These are phyloP conservation scores for Astropecten irregularis DNA, from an alignment of 53 echinoderm and acorn worm species.

Conservation along the genomic window DNA sequence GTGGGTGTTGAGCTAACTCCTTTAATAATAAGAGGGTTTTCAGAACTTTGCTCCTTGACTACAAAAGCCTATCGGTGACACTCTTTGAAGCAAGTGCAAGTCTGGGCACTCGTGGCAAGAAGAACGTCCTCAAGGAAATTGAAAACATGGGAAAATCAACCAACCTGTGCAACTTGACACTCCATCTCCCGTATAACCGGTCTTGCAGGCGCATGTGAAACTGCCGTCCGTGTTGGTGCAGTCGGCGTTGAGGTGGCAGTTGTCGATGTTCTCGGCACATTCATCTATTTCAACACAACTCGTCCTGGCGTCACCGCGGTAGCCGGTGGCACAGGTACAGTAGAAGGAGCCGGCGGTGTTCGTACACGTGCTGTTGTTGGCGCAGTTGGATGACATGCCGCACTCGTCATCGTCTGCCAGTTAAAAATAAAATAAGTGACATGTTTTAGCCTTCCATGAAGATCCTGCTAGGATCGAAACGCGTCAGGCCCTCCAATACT, in stretches of 20 bases:
- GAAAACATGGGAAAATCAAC: no score
- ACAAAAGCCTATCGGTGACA: no score
- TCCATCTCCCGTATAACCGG: conserved; percentile 64
- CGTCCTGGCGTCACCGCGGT: conserved; percentile 60
- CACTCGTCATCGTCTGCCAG: conserved; percentile 67
- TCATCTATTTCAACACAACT: conserved; percentile 76
- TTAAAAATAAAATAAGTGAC: not conserved
- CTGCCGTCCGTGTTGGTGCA: conserved; percentile 60
- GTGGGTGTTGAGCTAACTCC: no score
- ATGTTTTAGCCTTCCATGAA: no score
- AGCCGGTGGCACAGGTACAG: conserved; percentile 56
- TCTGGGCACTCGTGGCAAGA: no score
- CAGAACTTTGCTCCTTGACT: no score
- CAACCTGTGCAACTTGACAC: no score
- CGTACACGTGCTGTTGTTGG: conserved; percentile 55
- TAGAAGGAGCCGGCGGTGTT: conserved; percentile 60
- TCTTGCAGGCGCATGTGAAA: conserved; percentile 53
- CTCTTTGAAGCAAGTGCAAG: no score
- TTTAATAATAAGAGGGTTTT: no score
- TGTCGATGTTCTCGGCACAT: conserved; percentile 61
- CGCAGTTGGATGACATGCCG: conserved; percentile 1
- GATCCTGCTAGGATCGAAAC: no score
- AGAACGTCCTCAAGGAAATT: no score
- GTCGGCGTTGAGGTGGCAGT: conserved; percentile 44
- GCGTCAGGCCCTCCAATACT: no score